Evolutionary conservation across 2,797 vertebrate genomes (phyloP), one percentile per base, ranked within the genome.

Genomic region (Trichosurus vulpecula): DNA sequence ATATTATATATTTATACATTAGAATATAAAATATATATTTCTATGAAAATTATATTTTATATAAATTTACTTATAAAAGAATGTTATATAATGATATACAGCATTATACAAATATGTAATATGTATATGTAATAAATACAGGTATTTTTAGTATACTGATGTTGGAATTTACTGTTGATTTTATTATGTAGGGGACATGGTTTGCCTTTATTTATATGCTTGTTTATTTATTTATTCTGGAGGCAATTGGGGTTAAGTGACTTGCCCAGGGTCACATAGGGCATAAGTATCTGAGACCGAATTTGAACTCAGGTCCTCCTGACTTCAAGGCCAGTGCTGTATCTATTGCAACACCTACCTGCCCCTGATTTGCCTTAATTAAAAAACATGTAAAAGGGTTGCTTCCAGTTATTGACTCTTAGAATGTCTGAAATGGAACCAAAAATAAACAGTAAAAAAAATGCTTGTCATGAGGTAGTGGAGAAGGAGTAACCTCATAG

Each of bases 361-460:
- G 30, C 16, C 27, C 29, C 66, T 25, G 22, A 81, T 81, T 66
- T 81, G 74, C n/a, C 74, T 47, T 81, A 81, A 47, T 47, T 41
- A 41, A 41, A 94, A 90, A 0, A 54, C 13, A 61, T 81, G 3
- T 95, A 52, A 91, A 96, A 90, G 10, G 58, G 58, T 13, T 27
- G 14, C 57, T 47, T 92, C 52, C 90, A 27, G 27, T 66, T 94
- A 74, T n/a, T 95, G 55, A 58, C 52, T 93, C 90, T 54, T 92
- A 27, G 52, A 54, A 22, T 47, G 0, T 95, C 92, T 35, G 93
- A 57, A 89, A 47, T 52, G 25, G 92, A 91, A 54, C 16, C 41
- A 30, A 61, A 4, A 52, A 74, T 2, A 52, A 52, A 16, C 22
- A 90, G 52, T 66, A 6, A 47, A 89, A 41, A 6, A 58, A 56